Percentiles rank a stretch among this genome's conserved stretches.
Evolutionary conservation across 2,797 vertebrate species (phyloP).

Genomic region (Pantherophis vulpinus): DNA sequence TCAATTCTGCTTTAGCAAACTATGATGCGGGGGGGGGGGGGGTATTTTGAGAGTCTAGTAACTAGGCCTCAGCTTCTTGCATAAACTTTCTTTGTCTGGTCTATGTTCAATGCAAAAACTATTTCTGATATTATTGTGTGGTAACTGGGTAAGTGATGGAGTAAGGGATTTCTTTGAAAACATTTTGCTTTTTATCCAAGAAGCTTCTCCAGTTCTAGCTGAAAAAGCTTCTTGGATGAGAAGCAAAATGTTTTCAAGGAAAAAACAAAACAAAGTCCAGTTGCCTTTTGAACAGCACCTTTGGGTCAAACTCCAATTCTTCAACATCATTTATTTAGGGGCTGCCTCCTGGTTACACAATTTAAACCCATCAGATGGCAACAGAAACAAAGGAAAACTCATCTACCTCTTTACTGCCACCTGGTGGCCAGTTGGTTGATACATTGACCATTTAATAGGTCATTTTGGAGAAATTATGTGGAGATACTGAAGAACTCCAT

Average conservation of each 20-base stretch:
- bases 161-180: not conserved
- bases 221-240: too few relatives aligned
- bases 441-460: not conserved
- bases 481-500: not conserved
- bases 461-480: not conserved
- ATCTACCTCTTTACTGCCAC: not conserved
- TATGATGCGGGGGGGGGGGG: too few relatives aligned
- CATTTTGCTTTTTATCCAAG: not conserved
- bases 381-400: not conserved
- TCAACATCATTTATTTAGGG: not conserved
- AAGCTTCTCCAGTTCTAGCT: not conserved
- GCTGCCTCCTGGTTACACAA: not conserved
- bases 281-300: not conserved
- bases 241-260: too few relatives aligned
- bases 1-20: not conserved
- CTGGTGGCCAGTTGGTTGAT: not conserved
- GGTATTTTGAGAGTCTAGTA: not conserved
- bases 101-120: not conserved
- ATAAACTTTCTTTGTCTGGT: not conserved
- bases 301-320: not conserved
- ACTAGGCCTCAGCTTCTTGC: not conserved
- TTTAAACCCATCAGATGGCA: not conserved
- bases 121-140: not conserved
- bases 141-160: not conserved
- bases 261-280: not conserved